A percentile compares a stretch with the other conserved stretches of the same genome.
phyloP scores from a whole-genome alignment of 2,113 vertebrate genomes.

The Columba livia region DNA sequence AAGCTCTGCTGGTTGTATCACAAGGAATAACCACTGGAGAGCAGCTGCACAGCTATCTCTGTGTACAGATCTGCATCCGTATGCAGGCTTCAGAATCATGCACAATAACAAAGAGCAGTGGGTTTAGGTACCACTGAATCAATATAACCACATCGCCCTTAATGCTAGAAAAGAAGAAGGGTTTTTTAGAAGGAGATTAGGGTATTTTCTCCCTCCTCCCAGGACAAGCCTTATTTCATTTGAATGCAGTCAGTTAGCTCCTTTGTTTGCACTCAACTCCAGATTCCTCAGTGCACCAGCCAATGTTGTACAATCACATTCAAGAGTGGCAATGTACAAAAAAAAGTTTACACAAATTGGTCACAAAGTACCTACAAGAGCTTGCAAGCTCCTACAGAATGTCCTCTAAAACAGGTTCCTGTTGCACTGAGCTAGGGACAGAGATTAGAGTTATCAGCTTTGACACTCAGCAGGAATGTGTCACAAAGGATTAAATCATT shows the following conservation, averaged over 20 bases:
- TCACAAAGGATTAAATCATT: constrained; percentile 36
- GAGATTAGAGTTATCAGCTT: constrained; percentile 59
- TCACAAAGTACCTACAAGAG: not conserved
- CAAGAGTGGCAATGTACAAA: not conserved
- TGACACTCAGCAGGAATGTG: constrained; percentile 56
- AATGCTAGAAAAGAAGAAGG: constrained; percentile 34
- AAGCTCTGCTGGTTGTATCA: not conserved
- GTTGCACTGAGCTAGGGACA: not conserved
- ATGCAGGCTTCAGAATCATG: not conserved
- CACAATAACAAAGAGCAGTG: not conserved
- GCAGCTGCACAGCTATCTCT: not conserved
- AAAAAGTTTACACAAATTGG: not conserved
- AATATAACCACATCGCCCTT: not conserved
- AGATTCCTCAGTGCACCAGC: not conserved
- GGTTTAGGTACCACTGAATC: constrained; percentile 18
- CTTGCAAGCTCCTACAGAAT: not conserved
- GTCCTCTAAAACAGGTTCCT: not conserved
- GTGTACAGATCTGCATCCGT: not conserved
- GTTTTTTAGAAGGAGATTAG: constrained; percentile 27
- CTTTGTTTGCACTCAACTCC: constrained; percentile 1
- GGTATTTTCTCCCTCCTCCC: not conserved
- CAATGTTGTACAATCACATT: not conserved
- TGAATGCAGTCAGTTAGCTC: not conserved
- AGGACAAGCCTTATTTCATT: not conserved
- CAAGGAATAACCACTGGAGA: not conserved